Percentiles rank a stretch among this genome's conserved stretches.
These are phyloP conservation scores for Arrhopalites spinosus DNA, from an alignment of 2,888 invertebrate genomes.

Conservation along the genomic window DNA sequence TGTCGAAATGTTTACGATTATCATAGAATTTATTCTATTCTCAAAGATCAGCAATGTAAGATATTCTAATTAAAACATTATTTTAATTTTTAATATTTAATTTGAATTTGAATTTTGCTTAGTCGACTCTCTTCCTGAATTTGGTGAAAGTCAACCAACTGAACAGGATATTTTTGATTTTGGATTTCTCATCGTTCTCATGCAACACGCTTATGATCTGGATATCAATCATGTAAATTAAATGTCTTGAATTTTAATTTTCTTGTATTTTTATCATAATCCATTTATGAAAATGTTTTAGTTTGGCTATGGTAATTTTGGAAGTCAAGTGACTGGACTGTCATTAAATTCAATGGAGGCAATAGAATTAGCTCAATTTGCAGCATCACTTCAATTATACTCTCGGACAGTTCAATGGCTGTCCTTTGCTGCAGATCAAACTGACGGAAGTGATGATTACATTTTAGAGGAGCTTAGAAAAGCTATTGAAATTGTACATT, in stretches of 20 bases:
- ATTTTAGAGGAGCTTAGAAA: too few species aligned
- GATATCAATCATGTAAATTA: not conserved
- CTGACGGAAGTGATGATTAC: too few species aligned
- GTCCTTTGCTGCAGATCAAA: not conserved
- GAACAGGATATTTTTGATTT: not conserved
- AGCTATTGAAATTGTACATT: too few species aligned
- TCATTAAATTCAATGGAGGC: not conserved
- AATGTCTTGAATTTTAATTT: too few species aligned
- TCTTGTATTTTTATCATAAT: too few species aligned
- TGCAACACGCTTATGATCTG: not conserved
- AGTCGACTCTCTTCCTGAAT: not conserved
- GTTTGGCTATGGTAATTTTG: not conserved
- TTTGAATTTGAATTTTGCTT: not conserved
- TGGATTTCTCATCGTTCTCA: not conserved
- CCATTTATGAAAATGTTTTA: too few species aligned
- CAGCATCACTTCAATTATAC: not conserved
- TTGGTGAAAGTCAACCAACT: not conserved
- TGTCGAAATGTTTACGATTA: constrained; percentile 11
- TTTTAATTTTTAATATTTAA: too few species aligned
- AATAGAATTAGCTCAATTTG: not conserved
- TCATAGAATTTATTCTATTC: not conserved
- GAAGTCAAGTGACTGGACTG: not conserved
- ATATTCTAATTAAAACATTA: too few species aligned
- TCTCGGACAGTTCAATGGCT: not conserved
- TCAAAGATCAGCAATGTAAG: not conserved